Evolutionary conservation across 2,888 invertebrate genomes (phyloP).

Genomic region (Automeris io): DNA sequence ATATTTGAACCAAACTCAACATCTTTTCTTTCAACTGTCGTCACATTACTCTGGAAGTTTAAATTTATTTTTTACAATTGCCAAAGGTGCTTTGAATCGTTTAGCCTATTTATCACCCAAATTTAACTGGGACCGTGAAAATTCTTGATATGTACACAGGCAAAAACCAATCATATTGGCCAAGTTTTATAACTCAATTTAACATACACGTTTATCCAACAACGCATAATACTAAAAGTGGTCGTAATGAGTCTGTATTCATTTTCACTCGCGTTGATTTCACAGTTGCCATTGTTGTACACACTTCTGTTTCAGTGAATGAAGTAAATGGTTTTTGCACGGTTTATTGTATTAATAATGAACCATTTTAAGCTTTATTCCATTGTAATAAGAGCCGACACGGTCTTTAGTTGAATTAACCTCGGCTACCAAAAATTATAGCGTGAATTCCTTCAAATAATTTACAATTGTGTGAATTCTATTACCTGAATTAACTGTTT

Average conservation of each 20-base stretch:
- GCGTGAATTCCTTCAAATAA: conserved; percentile 19
- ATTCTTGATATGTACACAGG: neutral
- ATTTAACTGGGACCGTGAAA: neutral
- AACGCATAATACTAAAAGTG: conserved; percentile 11
- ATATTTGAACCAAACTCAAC: too few relatives aligned
- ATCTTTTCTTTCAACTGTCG: too few relatives aligned
- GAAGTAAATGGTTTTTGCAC: conserved; percentile 23
- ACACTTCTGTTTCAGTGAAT: conserved; percentile 50
- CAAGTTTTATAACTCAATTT: neutral
- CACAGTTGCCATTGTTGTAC: conserved; percentile 45
- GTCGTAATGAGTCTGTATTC: conserved; percentile 49
- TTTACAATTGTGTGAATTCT: too few relatives aligned
- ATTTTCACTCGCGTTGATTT: conserved; percentile 50
- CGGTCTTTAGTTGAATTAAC: conserved; percentile 21
- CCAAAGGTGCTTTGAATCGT: too few relatives aligned
- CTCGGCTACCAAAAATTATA: conserved; percentile 38
- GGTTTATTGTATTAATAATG: conserved; percentile 9
- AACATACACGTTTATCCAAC: neutral
- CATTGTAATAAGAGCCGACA: conserved; percentile 14
- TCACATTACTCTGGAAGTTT: too few relatives aligned
- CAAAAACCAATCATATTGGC: neutral
- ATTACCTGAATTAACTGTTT: too few relatives aligned
- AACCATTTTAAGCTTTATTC: conserved; percentile 21
- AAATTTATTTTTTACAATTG: too few relatives aligned
- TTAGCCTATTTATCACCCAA: neutral